Evolutionary conservation across 2,888 invertebrate species (phyloP), one percentile per base, ranked within the genome.

Genomic region (Pterobdella sp.): DNA sequence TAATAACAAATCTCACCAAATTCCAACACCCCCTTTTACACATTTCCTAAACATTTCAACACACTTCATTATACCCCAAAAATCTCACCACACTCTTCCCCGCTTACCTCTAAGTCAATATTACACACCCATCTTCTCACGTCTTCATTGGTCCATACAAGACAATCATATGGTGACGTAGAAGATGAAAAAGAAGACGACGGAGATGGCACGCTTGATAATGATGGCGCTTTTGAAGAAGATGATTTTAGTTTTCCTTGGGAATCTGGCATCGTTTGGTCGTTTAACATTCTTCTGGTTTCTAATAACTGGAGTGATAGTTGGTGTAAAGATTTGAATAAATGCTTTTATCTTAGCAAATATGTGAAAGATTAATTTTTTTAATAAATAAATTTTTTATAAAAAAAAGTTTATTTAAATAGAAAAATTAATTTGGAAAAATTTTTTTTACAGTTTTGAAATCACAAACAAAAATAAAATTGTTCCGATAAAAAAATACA

Each of bases 71-170:
- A 63, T 63, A 14, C n/a, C n/a, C 63, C 7, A 42, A 7, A 63
- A 14, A 7, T 67, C 35, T 10, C 73, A 31, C 22, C 2, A 36
- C 52, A 52, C 49, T 67, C 64, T 10, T 26, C 32, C 35, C 31
- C n/a, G 76, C 79, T 76, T 75, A 83, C 84, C 74, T 90, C 90
- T 80, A 95, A 87, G 86, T 95, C 94, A 82, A 95, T 94, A 83
- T 91, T 91, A 80, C 92, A 88, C 36, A 93, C 91, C 95, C 94
- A 95, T 81, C 92, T 89, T 80, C 94, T 90, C 84, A 94, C 92
- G 81, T 94, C 88, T 82, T 92, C 91, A 86, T 94, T 94, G 79
- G 93, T 94, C 95, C 95, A 95, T 72, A 95, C 93, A 79, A 94
- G 87, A 69, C 94, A 93, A 86, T 95, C 94, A 3, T 90, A 90